These are phyloP conservation scores for Poeciliopsis infans DNA, from an alignment of 2,797 vertebrate species.

Conservation along the genomic window DNA sequence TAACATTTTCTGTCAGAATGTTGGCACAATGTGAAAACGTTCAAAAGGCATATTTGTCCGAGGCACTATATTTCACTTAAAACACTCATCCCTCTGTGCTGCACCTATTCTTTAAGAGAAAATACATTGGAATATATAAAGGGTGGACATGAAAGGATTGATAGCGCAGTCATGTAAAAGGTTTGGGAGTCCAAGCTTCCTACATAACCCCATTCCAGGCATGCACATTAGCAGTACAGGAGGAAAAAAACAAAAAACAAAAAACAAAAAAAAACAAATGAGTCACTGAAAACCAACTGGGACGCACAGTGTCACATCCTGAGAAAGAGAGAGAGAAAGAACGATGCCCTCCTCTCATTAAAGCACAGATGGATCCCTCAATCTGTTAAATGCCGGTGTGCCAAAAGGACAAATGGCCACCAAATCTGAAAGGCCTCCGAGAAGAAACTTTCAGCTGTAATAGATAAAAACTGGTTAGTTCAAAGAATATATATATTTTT, in stretches of 20 bases:
- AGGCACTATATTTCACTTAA: neutral
- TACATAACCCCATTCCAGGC: conserved; percentile 23
- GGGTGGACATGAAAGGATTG: conserved; percentile 36
- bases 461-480: conserved; percentile 9
- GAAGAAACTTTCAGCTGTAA: conserved; percentile 14
- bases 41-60: neutral
- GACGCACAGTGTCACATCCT: conserved; percentile 74
- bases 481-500: neutral
- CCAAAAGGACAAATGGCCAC: conserved; percentile 60
- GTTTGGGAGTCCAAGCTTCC: conserved; percentile 31
- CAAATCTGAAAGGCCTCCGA: conserved; percentile 33
- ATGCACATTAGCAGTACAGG: conserved; percentile 46
- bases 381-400: conserved; percentile 59
- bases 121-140: conserved; percentile 20
- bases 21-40: neutral
- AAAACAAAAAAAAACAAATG: conserved; percentile 46
- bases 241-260: conserved; percentile 13
- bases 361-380: conserved; percentile 71
- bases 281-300: conserved; percentile 77
- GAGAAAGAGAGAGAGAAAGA: conserved; percentile 42
- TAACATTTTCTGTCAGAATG: neutral
- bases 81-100: neutral
- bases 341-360: conserved; percentile 57
- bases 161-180: conserved; percentile 42
- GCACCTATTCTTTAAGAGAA: neutral